phyloP scores from a whole-genome alignment of 2,113 vertebrate species.

The Catharus fuscescens region DNA sequence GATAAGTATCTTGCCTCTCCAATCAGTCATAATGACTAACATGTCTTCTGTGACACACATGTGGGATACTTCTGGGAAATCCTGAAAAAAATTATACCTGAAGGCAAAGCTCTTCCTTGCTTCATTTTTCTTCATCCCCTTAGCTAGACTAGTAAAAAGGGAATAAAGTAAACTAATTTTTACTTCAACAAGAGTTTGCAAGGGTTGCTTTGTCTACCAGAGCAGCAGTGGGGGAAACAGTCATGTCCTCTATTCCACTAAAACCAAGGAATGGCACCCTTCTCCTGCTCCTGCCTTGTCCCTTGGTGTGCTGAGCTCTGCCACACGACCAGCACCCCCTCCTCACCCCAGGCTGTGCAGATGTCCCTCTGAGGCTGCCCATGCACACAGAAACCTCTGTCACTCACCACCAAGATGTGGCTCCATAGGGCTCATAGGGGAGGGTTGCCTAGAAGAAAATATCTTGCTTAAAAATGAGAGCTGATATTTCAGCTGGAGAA shows the following conservation, averaged over 20 bases:
- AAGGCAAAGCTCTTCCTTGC: not conserved
- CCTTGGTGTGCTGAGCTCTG: not conserved
- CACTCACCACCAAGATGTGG: not conserved
- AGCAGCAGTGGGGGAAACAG: not conserved
- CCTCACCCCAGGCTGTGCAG: not conserved
- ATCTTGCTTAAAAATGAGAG: not conserved
- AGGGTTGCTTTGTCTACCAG: not conserved
- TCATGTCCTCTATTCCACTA: not conserved
- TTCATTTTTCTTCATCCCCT: not conserved
- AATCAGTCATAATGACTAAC: not conserved
- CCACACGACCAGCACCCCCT: rapidly evolving
- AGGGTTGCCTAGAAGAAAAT: not conserved
- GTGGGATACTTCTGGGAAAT: not conserved
- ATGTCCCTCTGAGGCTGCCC: not conserved
- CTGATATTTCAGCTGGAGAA: not conserved
- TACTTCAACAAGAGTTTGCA: not conserved
- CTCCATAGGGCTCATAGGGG: rapidly evolving
- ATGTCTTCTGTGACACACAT: not conserved
- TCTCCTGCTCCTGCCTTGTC: not conserved
- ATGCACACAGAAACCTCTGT: not conserved
- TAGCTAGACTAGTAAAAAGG: not conserved
- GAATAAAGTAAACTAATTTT: not conserved
- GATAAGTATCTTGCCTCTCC: too few species aligned
- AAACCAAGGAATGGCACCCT: not conserved
- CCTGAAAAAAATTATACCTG: not conserved